phyloP scores from a whole-genome alignment of 2,888 invertebrate genomes.

The Lepidochitona cinerea region DNA sequence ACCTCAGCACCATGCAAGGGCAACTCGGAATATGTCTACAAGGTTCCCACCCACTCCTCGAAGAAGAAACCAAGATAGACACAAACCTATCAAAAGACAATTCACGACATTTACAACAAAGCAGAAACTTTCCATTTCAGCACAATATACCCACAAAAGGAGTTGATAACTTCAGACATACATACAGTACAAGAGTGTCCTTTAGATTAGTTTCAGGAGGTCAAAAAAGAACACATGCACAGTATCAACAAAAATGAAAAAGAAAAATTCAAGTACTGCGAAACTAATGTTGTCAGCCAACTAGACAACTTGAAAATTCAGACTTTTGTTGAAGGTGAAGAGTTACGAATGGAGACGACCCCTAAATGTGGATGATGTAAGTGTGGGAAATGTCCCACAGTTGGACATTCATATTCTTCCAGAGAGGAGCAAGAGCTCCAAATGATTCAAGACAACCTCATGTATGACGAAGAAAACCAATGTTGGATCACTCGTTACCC shows the following conservation, averaged over 20 bases:
- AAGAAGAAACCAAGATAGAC: conserved; percentile 8
- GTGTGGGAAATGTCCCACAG: background rate
- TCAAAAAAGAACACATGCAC: background rate
- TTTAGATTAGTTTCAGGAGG: background rate
- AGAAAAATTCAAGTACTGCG: background rate
- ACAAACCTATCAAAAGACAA: background rate
- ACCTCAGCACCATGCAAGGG: conserved; percentile 6
- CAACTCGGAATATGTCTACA: too few species aligned
- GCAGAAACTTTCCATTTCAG: background rate
- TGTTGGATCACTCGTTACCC: conserved; percentile 14
- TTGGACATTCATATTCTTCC: conserved; percentile 16
- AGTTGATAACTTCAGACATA: background rate
- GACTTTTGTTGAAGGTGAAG: conserved; percentile 4
- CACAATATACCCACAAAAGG: background rate
- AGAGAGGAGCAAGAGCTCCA: conserved; percentile 16
- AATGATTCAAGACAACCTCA: conserved; percentile 8
- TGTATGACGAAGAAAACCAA: background rate
- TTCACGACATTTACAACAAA: background rate
- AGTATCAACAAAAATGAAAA: background rate
- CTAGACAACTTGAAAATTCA: background rate
- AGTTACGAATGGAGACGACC: background rate
- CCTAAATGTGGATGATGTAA: conserved; percentile 12
- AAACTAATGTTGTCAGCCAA: background rate
- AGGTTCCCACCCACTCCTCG: too few species aligned
- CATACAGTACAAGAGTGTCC: background rate